Base-by-base conservation (phyloP, 2,888 invertebrate genomes). In the Sialis lutaria region DNA sequence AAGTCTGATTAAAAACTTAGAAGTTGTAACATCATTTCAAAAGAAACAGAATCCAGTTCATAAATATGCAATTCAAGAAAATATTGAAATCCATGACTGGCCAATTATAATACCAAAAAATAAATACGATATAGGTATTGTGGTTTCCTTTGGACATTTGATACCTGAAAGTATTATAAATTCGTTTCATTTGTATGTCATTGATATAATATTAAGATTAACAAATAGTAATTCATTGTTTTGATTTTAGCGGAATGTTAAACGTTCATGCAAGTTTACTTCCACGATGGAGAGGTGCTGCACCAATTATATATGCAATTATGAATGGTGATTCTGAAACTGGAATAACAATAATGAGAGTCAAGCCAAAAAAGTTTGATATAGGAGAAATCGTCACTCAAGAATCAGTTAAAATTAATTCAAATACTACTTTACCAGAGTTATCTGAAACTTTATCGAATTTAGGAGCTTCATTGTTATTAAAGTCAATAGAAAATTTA, bases 251-350 rank as follows among this genome's bases (percentile, higher is more conserved):
- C 56, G 93, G 93, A 31, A 89, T 95, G 72, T 68, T 95, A 33
- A 96, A 96, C 69, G 83, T 95, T 0, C 96, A 96, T 64, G 90
- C 85, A 1, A 93, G 93, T 65, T 63, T 95, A 44, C 65, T 96
- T 51, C 96, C 96, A 1, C 72, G 83, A 47, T 95, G 91, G 90
- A 72, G 95, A 54, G 96, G 96, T 6, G 90, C 95, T 7, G 85
- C 93, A 1, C 96, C 96, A 1, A 82, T 95, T 43, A 77, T 86
- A 46, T 78, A 92, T 64, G 77, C 92, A 0, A 67, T 96, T 45
- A 74, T 90, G 56, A 77, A 84, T 61, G 90, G 88, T 8, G 93
- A 95, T 60, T 58, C 61, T 8, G 67, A 70, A 53, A 87, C 91
- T 6, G 95, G 93, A 33, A 74, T 95, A 8, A 79, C 89, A 10